Evolutionary conservation across 2,797 vertebrate genomes (phyloP).

Genomic region (Perdix hodgsoniae): DNA sequence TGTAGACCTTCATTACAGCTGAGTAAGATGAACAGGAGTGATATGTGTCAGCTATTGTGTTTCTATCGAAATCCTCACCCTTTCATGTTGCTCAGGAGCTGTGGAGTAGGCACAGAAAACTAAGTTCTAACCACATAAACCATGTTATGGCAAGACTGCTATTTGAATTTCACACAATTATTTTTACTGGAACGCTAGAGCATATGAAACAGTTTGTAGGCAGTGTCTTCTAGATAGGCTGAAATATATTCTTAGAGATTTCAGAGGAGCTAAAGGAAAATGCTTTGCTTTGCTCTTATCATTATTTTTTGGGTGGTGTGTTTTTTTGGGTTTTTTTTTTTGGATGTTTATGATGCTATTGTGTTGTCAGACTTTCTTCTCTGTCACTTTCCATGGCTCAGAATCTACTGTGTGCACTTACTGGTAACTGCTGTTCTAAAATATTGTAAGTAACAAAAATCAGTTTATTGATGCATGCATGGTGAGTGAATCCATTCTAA

Average conservation of each 20-base stretch:
- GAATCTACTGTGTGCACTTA: not conserved
- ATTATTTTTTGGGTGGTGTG: not conserved
- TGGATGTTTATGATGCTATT: not conserved
- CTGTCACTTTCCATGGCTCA: not conserved
- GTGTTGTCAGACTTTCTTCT: not conserved
- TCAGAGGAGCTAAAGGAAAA: not conserved
- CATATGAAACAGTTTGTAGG: not conserved
- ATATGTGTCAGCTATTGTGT: conserved; percentile 16
- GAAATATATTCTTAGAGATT: not conserved
- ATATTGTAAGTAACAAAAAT: not conserved
- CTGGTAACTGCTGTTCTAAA: not conserved
- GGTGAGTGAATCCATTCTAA: not conserved
- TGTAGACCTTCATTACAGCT: not conserved
- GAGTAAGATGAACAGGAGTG: not conserved
- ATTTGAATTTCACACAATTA: not conserved
- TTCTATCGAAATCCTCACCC: not conserved
- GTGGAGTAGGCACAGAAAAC: not conserved
- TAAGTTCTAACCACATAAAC: not conserved
- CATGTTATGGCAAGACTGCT: not conserved
- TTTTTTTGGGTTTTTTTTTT: not conserved
- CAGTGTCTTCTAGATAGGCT: not conserved
- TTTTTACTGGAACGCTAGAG: not conserved
- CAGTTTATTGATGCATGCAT: not conserved
- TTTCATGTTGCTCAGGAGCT: not conserved
- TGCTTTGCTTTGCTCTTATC: not conserved